These are phyloP conservation scores for Prionace glauca DNA, from an alignment of 2,797 vertebrate species.

Conservation along the genomic window DNA sequence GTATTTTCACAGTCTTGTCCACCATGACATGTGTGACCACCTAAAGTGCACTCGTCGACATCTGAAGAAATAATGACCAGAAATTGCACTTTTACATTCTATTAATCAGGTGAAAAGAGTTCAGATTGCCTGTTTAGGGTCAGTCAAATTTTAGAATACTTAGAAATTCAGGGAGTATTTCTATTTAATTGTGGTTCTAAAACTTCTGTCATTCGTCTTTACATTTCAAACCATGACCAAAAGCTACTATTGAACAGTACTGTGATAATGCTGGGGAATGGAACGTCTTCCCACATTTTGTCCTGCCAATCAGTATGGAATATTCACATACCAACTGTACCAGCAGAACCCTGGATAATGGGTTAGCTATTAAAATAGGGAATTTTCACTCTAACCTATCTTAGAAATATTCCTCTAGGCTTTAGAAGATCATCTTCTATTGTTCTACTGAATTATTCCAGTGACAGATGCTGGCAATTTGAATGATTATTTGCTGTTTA, in stretches of 20 bases:
- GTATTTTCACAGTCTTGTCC: conserved; percentile 86
- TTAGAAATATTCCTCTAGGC: background rate
- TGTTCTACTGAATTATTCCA: background rate
- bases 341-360: background rate
- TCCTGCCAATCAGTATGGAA: background rate
- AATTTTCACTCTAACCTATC: background rate
- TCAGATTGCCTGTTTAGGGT: background rate
- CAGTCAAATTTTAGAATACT: background rate
- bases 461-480: background rate
- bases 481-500: background rate
- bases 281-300: background rate
- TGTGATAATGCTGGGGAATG: background rate
- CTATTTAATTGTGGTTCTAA: background rate
- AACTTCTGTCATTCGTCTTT: background rate
- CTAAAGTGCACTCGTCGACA: conserved; percentile 81
- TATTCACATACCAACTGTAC: background rate
- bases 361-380: background rate
- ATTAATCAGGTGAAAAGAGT: background rate
- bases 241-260: background rate
- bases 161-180: background rate
- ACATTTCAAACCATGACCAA: background rate
- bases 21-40: conserved; percentile 62
- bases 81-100: background rate
- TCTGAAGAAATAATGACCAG: conserved; percentile 58
- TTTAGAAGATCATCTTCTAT: background rate